phyloP scores from a whole-genome alignment of 1,140 invertebrate genomes.

The Drosophila pseudoobscura region DNA sequence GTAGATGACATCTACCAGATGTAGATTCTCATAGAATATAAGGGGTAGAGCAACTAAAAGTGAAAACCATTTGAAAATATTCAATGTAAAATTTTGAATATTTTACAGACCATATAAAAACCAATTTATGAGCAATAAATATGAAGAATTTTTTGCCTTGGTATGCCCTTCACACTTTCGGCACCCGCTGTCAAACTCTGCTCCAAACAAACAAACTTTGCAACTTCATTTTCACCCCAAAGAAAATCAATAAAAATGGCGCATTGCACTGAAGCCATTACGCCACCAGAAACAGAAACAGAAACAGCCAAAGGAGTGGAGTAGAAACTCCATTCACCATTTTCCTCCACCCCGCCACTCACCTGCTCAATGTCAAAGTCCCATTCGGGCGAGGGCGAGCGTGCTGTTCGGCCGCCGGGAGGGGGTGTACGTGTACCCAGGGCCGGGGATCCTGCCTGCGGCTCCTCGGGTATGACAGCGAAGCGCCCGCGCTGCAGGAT shows the following conservation, averaged over 20 bases:
- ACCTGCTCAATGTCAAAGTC: constrained; percentile 83
- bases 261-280: constrained; percentile 62
- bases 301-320: not conserved
- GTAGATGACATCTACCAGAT: too few relatives aligned
- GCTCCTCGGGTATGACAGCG: constrained; percentile 83
- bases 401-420: constrained; percentile 43
- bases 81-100: too few relatives aligned
- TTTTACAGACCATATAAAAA: not conserved
- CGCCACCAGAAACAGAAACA: constrained; percentile 39
- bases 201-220: not conserved
- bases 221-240: constrained; percentile 25
- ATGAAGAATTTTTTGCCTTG: constrained; percentile 1
- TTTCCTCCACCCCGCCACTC: constrained; percentile 38
- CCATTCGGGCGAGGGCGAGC: constrained; percentile 82
- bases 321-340: not conserved
- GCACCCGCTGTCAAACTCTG: constrained; percentile 20
- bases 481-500: constrained; percentile 82
- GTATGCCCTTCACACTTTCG: not conserved
- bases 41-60: not conserved
- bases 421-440: constrained; percentile 59
- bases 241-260: constrained; percentile 74
- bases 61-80: too few relatives aligned
- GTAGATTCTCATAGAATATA: too few relatives aligned
- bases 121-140: constrained; percentile 4
- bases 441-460: constrained; percentile 77